Base-by-base conservation (phyloP, 1,140 invertebrate genomes). In the Archegozetes longisetosus region DNA sequence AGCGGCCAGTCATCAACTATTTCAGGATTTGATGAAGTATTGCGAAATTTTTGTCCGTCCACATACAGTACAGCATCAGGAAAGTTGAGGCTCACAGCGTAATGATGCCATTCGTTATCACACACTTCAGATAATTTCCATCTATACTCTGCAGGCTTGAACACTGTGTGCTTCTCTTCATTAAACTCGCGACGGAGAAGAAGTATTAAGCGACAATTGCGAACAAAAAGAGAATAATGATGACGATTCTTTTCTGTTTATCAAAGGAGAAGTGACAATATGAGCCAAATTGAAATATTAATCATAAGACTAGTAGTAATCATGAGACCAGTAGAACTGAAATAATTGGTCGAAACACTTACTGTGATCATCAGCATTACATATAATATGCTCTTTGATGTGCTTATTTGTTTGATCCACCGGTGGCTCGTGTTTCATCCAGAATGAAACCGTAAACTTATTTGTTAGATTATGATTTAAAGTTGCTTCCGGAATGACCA, bases 1-100 rank as follows among this genome's bases (percentile, higher is more conserved):
- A 98, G 76, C n/a, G 95, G 93, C 94, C 94, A 98, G 73, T 98
- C 95, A 73, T 98, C 94, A 68, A 98, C 91, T 27, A 98, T 88
- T 72, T 98, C 93, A 0, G 91, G 88, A 67, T 92, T 93, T 64
- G 84, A 83, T 69, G 84, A 82, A 65, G 87, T 84, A 53, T 79
- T 77, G 3, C 82, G 77, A 74, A 86, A 86, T 20, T 83, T 72
- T 68, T 85, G 82, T 0, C 94, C 94, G 74, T 98, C 94, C 61
- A 96, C 81, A 70, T 81, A 91, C 25, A 96, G 74, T 60, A 82
- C 82, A 61, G 76, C 86, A 65, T 87, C 85, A 0, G 89, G 85
- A 77, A 92, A 89, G 52, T 75, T 71, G 2, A 97, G 85, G 68
- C 87, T 90, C 23, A 98, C 77, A 0, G 91, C 86, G 75, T 93